These are phyloP conservation scores for Cephus rjabovi DNA, from an alignment of 2,888 invertebrate genomes.

Conservation along the genomic window DNA sequence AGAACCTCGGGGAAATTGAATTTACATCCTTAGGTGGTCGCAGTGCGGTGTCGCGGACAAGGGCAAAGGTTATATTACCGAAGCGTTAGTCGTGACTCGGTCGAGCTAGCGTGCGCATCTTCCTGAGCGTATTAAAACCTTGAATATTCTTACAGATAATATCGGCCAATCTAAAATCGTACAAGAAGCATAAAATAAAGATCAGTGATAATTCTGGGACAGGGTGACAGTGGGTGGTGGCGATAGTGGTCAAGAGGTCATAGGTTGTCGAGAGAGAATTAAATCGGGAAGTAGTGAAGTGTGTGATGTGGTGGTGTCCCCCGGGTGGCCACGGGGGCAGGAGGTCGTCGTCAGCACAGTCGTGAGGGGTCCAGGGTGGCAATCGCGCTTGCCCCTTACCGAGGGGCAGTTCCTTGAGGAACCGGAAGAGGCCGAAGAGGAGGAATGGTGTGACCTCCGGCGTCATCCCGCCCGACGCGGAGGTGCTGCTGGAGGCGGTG, in stretches of 20 bases:
- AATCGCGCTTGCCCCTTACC: constrained; percentile 56
- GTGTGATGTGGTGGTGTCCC: constrained; percentile 64
- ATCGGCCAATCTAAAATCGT: no score
- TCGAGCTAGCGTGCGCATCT: neutral
- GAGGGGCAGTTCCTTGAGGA: constrained; percentile 71
- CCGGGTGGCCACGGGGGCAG: constrained; percentile 39
- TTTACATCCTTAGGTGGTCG: constrained; percentile 40
- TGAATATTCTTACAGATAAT: no score
- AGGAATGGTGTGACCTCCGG: constrained; percentile 63
- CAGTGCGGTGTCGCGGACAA: constrained; percentile 20
- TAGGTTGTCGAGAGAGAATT: constrained; percentile 49
- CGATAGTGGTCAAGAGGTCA: constrained; percentile 40
- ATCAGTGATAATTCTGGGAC: neutral
- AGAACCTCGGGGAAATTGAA: constrained; percentile 40
- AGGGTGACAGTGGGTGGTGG: constrained; percentile 31
- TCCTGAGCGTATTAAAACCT: no score
- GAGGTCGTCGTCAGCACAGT: constrained; percentile 37
- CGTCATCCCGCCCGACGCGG: constrained; percentile 52
- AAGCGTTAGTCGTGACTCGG: neutral
- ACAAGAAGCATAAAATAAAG: no score
- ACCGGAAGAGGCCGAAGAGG: constrained; percentile 54
- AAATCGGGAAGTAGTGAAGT: constrained; percentile 50
- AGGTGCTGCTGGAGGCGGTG: constrained; percentile 33
- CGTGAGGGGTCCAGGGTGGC: constrained; percentile 60
- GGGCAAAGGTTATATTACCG: neutral